These are phyloP conservation scores for Lasioglossum figueresi DNA, from an alignment of 2,888 invertebrate genomes.

Conservation along the genomic window DNA sequence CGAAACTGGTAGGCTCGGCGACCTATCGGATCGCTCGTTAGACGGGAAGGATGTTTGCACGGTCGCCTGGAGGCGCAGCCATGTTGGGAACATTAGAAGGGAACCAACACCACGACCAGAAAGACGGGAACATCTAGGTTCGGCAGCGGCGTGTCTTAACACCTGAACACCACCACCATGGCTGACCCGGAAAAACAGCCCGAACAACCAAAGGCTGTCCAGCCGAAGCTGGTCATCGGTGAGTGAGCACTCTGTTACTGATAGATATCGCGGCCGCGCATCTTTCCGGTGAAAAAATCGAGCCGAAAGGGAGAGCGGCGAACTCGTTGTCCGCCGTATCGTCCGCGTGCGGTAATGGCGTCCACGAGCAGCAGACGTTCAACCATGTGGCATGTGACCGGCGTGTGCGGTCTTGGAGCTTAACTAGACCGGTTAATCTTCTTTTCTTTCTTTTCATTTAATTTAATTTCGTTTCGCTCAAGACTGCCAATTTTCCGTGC, in stretches of 20 bases:
- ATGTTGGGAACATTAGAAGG: conserved; percentile 84
- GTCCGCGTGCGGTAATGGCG: conserved; percentile 76
- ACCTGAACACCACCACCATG: conserved; percentile 90
- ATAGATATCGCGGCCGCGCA: conserved; percentile 21
- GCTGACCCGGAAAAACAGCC: conserved; percentile 97
- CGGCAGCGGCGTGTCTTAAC: conserved; percentile 84
- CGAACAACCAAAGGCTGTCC: conserved; percentile 89
- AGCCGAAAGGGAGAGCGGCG: conserved; percentile 32
- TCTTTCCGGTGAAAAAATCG: conserved; percentile 34
- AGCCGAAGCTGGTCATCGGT: conserved; percentile 96
- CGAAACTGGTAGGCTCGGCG: conserved; percentile 3
- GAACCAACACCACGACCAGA: conserved; percentile 84
- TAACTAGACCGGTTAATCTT: neutral
- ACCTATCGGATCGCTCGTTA: conserved; percentile 71
- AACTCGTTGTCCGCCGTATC: conserved; percentile 17
- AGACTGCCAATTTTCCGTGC: neutral
- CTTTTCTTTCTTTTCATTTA: neutral
- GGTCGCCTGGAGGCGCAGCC: conserved; percentile 81
- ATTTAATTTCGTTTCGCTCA: neutral
- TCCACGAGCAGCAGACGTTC: conserved; percentile 63
- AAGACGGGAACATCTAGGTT: conserved; percentile 85
- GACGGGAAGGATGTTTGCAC: conserved; percentile 73
- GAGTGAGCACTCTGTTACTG: conserved; percentile 43
- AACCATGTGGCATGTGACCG: conserved; percentile 80
- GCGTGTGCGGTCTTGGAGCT: conserved; percentile 42